A percentile compares a stretch with the other conserved stretches of the same genome.
phyloP scores from a whole-genome alignment of 2,797 vertebrate species.

The Sebastes kiyomatsui region DNA sequence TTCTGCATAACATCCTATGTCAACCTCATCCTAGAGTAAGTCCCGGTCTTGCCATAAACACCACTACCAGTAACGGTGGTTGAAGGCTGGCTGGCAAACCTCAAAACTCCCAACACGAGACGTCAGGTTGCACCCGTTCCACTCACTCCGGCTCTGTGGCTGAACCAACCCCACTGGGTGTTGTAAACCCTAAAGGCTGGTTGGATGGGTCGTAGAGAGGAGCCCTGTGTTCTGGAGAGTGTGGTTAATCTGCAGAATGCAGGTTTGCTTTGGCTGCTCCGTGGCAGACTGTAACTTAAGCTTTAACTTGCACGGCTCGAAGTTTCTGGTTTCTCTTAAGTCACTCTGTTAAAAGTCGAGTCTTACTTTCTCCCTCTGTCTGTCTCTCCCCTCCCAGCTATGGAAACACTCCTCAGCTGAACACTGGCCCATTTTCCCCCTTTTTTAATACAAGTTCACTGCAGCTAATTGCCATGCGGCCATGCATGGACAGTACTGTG shows the following conservation, averaged over 20 bases:
- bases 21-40: slow-evolving; percentile 1
- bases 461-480: slow-evolving; percentile 52
- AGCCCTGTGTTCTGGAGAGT: slow-evolving; percentile 30
- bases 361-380: slow-evolving; percentile 6
- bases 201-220: slow-evolving; percentile 25
- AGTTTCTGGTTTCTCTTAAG: slow-evolving; percentile 65
- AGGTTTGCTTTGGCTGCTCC: slow-evolving; percentile 53
- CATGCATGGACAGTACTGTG: slow-evolving; percentile 16
- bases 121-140: slow-evolving; percentile 1
- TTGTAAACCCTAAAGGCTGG: slow-evolving; percentile 14
- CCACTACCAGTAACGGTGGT: slow-evolving; percentile 24
- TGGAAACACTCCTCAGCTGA: slow-evolving; percentile 53
- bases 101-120: slow-evolving; percentile 15
- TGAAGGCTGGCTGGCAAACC: slow-evolving; percentile 7
- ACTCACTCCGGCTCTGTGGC: slow-evolving; percentile 20
- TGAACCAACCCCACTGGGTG: slow-evolving; percentile 11
- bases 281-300: slow-evolving; percentile 55
- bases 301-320: slow-evolving; percentile 50
- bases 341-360: slow-evolving; percentile 41
- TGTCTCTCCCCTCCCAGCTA: not conserved
- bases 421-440: slow-evolving; percentile 53
- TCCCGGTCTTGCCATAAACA: slow-evolving; percentile 13
- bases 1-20: not conserved
- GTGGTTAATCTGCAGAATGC: slow-evolving; percentile 48
- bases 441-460: slow-evolving; percentile 51